These are phyloP conservation scores for Daktulosphaira vitifoliae DNA, from an alignment of 1,140 invertebrate species.

Conservation along the genomic window DNA sequence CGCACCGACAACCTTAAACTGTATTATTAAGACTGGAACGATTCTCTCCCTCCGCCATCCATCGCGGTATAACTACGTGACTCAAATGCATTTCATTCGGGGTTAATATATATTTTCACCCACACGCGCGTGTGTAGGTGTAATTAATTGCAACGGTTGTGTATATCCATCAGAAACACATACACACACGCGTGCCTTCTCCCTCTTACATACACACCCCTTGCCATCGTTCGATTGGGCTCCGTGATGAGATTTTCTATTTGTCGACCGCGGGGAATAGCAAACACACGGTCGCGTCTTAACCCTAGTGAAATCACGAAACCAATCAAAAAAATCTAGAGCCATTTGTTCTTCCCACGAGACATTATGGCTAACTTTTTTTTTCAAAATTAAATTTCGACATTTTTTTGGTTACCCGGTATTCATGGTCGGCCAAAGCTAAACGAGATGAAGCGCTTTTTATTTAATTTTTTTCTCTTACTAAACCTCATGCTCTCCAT, in stretches of 20 bases:
- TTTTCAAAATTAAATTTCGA: too few species aligned
- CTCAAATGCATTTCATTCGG: constrained; percentile 17
- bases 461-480: not conserved
- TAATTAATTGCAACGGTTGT: constrained; percentile 25
- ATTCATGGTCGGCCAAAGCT: too few species aligned
- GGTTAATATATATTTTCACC: constrained; percentile 16
- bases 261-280: constrained; percentile 7
- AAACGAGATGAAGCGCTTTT: too few species aligned
- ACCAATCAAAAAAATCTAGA: constrained; percentile 15
- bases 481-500: not conserved
- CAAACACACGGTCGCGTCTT: constrained; percentile 1
- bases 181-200: not conserved
- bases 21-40: constrained; percentile 17
- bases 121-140: not conserved
- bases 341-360: not conserved
- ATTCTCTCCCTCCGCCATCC: not conserved
- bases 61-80: constrained; percentile 6
- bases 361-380: too few species aligned
- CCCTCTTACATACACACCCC: too few species aligned
- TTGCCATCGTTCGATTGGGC: not conserved
- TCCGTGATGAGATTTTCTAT: constrained; percentile 25
- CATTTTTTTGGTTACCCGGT: too few species aligned
- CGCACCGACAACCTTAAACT: too few species aligned
- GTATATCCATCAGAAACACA: constrained; percentile 5
- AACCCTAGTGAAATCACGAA: not conserved